Base-by-base conservation (phyloP, 2,113 vertebrate species). In the Telmatochromis sp. region DNA sequence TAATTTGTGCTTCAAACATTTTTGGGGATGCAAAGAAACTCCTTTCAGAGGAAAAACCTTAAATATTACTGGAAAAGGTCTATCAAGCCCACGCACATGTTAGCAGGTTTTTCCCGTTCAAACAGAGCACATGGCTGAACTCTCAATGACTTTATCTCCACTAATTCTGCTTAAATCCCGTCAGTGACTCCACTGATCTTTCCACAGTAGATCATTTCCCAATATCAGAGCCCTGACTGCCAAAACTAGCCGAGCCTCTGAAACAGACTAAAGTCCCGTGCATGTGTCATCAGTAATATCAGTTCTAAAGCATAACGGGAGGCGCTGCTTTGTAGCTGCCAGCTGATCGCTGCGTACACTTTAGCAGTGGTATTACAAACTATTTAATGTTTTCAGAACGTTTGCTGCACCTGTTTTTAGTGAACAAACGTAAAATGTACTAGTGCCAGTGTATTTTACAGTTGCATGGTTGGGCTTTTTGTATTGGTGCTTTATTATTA, bases 401-500 rank as follows among this genome's bases (percentile, higher is more conserved):
- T 63, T 19, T 63, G 17, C 58, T 11, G 58, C 1, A 15, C 26
- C 0, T 60, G 57, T 19, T 60, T 60, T 60, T 19, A 33, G 57
- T 33, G 28, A 60, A 60, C 8, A 4, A 60, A 60, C 0, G 8
- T 60, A 60, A 60, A 60, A 60, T 60, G 28, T 60, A 17, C 28
- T 10, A 1, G 0, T 17, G 5, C 26, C 8, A 6, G 57, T 60
- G 14, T 60, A 17, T 33, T 60, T 68, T 21, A 68, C 19, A 68
- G 19, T 40, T 68, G 35, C 7, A 2, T 14, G 11, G 4, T 23
- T 68, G 63, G 17, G 2, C 2, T 63, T 12, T 1, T 51, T 65
- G 1, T 0, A 17, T 35, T 65, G 65, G 13, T 0, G 0, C n/a
- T 42, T 15, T 45, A 73, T 73, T 17, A 42, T 70, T 15, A 70